phyloP scores from a whole-genome alignment of 2,888 invertebrate species.

The Xestia sexstrigata region DNA sequence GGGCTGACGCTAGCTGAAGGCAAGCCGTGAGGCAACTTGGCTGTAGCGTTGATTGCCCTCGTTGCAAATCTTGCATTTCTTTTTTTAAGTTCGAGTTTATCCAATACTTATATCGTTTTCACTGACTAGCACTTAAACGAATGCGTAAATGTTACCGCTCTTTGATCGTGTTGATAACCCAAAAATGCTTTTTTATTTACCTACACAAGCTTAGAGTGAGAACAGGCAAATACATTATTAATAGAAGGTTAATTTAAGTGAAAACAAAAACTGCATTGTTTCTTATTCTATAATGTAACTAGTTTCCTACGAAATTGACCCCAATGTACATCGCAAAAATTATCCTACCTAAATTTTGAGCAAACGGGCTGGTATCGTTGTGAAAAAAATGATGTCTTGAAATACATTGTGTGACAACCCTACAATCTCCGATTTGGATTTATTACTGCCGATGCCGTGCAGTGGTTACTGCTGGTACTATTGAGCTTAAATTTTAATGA shows the following conservation, averaged over 20 bases:
- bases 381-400: not conserved
- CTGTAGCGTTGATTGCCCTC: not conserved
- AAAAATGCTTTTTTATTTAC: not conserved
- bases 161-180: not conserved
- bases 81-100: not conserved
- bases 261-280: not conserved
- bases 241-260: not conserved
- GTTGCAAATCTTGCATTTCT: not conserved
- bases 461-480: constrained; percentile 22
- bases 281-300: not conserved
- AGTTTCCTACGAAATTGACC: not conserved
- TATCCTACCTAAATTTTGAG: not conserved
- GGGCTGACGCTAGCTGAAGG: constrained; percentile 46
- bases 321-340: not conserved
- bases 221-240: no score
- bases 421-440: constrained; percentile 41
- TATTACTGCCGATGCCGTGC: constrained; percentile 34
- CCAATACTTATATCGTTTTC: not conserved
- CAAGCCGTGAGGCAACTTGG: not conserved
- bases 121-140: not conserved
- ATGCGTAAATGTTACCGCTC: not conserved
- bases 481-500: constrained; percentile 34
- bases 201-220: not conserved
- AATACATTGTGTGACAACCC: constrained; percentile 29
- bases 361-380: not conserved